These are phyloP conservation scores for Loriculus beryllinus DNA, from an alignment of 2,797 vertebrate species.

Conservation along the genomic window DNA sequence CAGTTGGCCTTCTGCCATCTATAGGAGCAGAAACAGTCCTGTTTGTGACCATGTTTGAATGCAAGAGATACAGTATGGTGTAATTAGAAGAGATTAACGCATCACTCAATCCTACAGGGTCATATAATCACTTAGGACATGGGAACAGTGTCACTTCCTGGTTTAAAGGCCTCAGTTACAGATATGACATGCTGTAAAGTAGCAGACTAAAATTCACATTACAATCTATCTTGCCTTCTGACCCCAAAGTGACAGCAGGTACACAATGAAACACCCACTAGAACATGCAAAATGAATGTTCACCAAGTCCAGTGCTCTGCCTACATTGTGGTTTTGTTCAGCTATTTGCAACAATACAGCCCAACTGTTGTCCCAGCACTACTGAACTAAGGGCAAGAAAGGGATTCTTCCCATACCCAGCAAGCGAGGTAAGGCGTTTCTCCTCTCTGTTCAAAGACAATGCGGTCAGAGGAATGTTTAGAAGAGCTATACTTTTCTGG, in stretches of 20 bases:
- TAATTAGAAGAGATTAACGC: slow-evolving; percentile 13
- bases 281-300: neutral
- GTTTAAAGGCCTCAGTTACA: slow-evolving; percentile 15
- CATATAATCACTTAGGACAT: slow-evolving; percentile 26
- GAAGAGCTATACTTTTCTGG: neutral
- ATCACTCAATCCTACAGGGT: neutral
- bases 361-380: neutral
- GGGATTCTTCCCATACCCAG: neutral
- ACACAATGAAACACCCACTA: neutral
- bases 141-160: slow-evolving; percentile 21
- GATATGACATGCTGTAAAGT: neutral
- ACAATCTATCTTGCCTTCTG: neutral
- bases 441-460: neutral
- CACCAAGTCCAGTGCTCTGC: neutral
- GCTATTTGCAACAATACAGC: neutral
- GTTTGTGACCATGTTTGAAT: neutral
- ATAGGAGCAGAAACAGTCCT: neutral
- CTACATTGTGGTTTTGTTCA: neutral
- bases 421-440: neutral
- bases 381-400: neutral
- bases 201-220: neutral
- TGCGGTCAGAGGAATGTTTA: neutral
- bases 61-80: neutral
- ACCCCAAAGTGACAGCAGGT: neutral
- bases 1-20: slow-evolving; percentile 24